Conservation (phyloP, 2,888 invertebrate species). For the Plemyria rubiginata region DNA sequence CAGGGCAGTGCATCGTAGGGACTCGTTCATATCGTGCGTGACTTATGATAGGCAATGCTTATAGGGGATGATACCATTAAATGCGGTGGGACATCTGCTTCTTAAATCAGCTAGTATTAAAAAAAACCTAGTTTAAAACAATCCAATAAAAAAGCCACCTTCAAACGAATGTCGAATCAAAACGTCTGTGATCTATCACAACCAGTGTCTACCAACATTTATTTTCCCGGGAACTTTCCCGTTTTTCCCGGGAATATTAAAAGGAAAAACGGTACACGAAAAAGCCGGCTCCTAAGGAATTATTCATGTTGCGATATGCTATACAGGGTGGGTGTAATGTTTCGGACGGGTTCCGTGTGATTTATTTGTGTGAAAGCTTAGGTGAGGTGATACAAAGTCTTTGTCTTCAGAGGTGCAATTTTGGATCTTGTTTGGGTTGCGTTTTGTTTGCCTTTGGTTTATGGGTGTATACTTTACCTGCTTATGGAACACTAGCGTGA, state of each 20-base stretch:
- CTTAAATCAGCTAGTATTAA: too few relatives aligned
- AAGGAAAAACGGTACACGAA: conserved; percentile 62
- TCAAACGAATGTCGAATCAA: conserved; percentile 54
- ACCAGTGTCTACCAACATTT: conserved; percentile 75
- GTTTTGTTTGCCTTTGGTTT: background rate
- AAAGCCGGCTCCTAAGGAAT: conserved; percentile 55
- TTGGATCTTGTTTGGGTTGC: conserved; percentile 5
- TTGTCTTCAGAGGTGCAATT: conserved; percentile 10
- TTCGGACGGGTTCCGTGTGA: conserved; percentile 33
- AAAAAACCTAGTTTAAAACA: background rate
- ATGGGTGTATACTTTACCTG: background rate
- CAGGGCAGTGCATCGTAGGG: too few relatives aligned
- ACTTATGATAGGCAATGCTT: too few relatives aligned
- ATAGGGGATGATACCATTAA: too few relatives aligned
- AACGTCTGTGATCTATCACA: conserved; percentile 73
- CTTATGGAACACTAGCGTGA: background rate
- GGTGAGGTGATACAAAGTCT: conserved; percentile 14
- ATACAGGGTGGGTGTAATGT: conserved; percentile 29
- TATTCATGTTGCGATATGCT: conserved; percentile 59
- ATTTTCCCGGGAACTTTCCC: conserved; percentile 53
- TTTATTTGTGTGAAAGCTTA: conserved; percentile 28
- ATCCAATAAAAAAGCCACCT: conserved; percentile 9
- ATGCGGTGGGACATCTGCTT: too few relatives aligned
- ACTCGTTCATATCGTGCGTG: too few relatives aligned
- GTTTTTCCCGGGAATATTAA: conserved; percentile 65